Evolutionary conservation across 2,797 vertebrate species (phyloP), one percentile per base, ranked within the genome.

Genomic region (Rhyacichthys aspro): DNA sequence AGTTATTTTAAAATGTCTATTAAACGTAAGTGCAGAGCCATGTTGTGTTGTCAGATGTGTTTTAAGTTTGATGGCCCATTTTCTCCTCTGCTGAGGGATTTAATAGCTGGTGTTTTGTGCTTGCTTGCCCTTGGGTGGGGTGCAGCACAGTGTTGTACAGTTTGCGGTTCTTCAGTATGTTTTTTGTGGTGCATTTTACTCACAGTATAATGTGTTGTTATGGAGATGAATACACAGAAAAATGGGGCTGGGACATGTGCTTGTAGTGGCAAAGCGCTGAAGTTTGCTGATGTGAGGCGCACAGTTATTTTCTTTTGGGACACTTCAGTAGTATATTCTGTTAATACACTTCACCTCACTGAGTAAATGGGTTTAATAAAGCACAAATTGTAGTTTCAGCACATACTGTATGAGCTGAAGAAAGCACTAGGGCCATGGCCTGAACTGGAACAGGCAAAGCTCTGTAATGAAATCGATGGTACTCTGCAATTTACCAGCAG

Each of bases 161-260:
- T 57, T 68, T 76, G 76, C 65, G 88, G 79, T 76, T 80, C 44
- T 55, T 48, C 50, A 53, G 59, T 62, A 53, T 70, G 82, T 79
- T 58, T 45, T 72, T 79, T 76, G 54, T 45, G 55, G 61, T 18
- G 9, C 15, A 37, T 52, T 79, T 71, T 47, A 45, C 52, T 70
- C 38, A 38, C 50, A 49, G 47, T 72, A 18, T 59, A 43, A 44
- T 46, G 37, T 53, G 82, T 71, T 75, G 75, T 72, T 46, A 59
- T 69, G 70, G 74, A 69, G 55, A 78, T 47, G 36, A 49, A 63
- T 55, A 23, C 49, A 56, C 43, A 55, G 42, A 61, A 19, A 63
- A 63, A 62, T 36, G 32, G 33, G 46, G 16, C 7, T 0, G 39
- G 19, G 43, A 57, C 46, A 52, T 1, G 0, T 28, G 55, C 43